These are phyloP conservation scores for Actinernus sp. DNA, from an alignment of 92 coral and sea anemone genomes.

Conservation along the genomic window DNA sequence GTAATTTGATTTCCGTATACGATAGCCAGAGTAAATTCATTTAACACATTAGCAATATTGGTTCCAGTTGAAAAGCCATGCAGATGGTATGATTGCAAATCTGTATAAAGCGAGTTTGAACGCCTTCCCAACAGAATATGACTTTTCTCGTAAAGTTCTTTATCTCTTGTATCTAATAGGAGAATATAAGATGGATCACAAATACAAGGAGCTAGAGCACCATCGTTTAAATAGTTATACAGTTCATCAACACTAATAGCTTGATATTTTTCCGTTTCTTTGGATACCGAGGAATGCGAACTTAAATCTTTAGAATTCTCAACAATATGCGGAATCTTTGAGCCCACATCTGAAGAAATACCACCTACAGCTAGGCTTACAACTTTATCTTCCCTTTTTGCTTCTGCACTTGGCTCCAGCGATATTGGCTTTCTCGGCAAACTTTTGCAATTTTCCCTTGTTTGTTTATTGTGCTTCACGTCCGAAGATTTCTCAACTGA, in stretches of 20 bases:
- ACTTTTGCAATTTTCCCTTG: constrained; percentile 1
- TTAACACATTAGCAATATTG: constrained; percentile 45
- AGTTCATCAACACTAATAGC: constrained; percentile 69
- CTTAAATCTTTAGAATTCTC: constrained; percentile 17
- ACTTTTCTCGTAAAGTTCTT: constrained; percentile 53
- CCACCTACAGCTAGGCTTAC: too few species aligned
- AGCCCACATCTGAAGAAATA: background rate
- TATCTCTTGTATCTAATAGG: constrained; percentile 75
- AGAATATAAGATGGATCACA: constrained; percentile 92
- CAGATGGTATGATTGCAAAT: constrained; percentile 56
- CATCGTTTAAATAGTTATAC: constrained; percentile 94
- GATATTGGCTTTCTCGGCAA: background rate
- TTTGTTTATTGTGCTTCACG: constrained; percentile 25
- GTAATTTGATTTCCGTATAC: constrained; percentile 77
- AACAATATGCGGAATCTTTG: background rate
- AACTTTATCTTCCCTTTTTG: background rate
- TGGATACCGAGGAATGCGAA: constrained; percentile 77
- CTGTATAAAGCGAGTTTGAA: constrained; percentile 59
- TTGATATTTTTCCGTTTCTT: constrained; percentile 34
- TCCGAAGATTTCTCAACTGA: constrained; percentile 10
- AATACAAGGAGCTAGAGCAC: constrained; percentile 78
- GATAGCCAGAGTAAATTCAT: constrained; percentile 84
- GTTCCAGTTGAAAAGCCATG: constrained; percentile 57
- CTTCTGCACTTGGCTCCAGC: background rate
- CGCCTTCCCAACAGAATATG: constrained; percentile 82